Conservation (phyloP, 2,797 vertebrate species). For the Amphiprion clarkii region DNA sequence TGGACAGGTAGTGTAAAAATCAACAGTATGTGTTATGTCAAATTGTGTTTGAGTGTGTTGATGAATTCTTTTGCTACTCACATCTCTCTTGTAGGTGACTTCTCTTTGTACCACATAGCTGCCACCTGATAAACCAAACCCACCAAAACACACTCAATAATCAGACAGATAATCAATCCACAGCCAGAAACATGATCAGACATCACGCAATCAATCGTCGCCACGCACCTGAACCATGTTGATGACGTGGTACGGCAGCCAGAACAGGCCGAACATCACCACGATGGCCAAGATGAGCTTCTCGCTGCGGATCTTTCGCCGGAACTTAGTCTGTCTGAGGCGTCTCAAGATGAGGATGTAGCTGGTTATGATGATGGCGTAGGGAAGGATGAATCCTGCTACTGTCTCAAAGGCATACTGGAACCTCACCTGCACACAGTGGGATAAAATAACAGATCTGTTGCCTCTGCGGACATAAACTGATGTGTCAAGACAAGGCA, state of each 20-base stretch:
- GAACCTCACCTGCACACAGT: conserved; percentile 78
- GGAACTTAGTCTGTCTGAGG: conserved; percentile 83
- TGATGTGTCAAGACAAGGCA: conserved; percentile 6
- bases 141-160: conserved; percentile 6
- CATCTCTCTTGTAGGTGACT: not conserved
- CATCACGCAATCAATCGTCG: not conserved
- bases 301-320: conserved; percentile 82
- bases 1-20: too few relatives aligned
- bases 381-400: conserved; percentile 89
- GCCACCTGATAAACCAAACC: conserved; percentile 69
- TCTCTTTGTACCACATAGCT: conserved; percentile 4
- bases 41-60: too few relatives aligned
- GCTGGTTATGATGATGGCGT: conserved; percentile 86
- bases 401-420: conserved; percentile 89
- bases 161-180: not conserved
- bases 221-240: conserved; percentile 87
- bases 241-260: conserved; percentile 90
- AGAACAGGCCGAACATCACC: conserved; percentile 89
- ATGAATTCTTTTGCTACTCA: conserved; percentile 41
- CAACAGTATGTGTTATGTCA: too few relatives aligned
- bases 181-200: not conserved
- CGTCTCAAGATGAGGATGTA: conserved; percentile 89
- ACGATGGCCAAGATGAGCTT: conserved; percentile 91
- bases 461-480: not conserved
- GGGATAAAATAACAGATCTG: not conserved